These are phyloP conservation scores for Mellilla xanthometata DNA, from an alignment of 2,888 invertebrate genomes.

Conservation along the genomic window DNA sequence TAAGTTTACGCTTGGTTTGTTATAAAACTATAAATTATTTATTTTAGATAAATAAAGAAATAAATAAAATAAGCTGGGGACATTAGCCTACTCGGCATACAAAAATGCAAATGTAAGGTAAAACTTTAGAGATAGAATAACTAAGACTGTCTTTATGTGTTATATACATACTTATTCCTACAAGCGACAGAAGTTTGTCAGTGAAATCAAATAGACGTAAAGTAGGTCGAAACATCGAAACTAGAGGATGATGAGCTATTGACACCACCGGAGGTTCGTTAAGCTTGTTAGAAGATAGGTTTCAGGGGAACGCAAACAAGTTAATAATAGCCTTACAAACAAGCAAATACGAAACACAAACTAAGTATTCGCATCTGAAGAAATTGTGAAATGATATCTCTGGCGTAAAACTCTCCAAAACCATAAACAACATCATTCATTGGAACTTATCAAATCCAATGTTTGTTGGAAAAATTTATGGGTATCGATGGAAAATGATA, in stretches of 20 bases:
- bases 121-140: too few species aligned
- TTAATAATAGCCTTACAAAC: background rate
- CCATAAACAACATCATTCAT: slow-evolving; percentile 8
- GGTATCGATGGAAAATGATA: background rate
- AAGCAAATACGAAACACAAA: background rate
- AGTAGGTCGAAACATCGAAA: slow-evolving; percentile 6
- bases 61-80: too few species aligned
- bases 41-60: too few species aligned
- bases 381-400: background rate
- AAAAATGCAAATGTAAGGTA: too few species aligned
- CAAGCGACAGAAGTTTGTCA: background rate
- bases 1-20: too few species aligned
- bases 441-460: slow-evolving; percentile 2
- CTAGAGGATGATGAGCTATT: slow-evolving; percentile 6
- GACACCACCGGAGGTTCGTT: slow-evolving; percentile 2
- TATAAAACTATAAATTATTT: too few species aligned
- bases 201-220: background rate
- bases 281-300: background rate
- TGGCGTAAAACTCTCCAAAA: background rate
- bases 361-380: background rate
- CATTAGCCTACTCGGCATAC: too few species aligned
- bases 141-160: too few species aligned
- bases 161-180: background rate
- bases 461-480: slow-evolving; percentile 7
- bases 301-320: slow-evolving; percentile 1